Percentiles rank a stretch among this genome's conserved stretches.
Conservation (phyloP, 2,113 vertebrate species). For the Platichthys stellatus region DNA sequence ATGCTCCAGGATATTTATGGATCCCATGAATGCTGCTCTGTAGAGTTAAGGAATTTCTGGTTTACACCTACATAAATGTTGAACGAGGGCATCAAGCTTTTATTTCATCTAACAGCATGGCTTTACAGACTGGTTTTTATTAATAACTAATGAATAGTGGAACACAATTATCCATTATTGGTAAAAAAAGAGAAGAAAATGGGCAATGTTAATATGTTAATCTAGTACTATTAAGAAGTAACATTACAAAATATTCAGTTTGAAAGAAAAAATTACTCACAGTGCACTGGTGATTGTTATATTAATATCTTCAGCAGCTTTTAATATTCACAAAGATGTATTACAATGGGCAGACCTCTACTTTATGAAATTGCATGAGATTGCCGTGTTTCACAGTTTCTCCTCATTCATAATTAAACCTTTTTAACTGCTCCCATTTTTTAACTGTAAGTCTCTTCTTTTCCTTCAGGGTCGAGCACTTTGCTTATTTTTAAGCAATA, state of each 20-base stretch:
- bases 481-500: constrained; percentile 35
- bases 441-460: not conserved
- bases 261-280: not conserved
- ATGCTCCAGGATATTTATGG: constrained; percentile 22
- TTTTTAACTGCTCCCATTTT: constrained; percentile 11
- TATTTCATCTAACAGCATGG: constrained; percentile 46
- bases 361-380: not conserved
- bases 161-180: constrained; percentile 43
- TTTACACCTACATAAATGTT: constrained; percentile 58
- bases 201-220: constrained; percentile 48
- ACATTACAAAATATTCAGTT: not conserved
- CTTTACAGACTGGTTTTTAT: constrained; percentile 8
- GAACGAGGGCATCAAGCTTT: constrained; percentile 51
- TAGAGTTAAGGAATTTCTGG: constrained; percentile 23
- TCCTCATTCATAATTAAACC: constrained; percentile 12
- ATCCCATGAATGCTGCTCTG: constrained; percentile 14
- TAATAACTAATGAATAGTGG: constrained; percentile 34
- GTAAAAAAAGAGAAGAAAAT: constrained; percentile 26
- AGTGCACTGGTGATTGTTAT: not conserved
- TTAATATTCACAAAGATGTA: constrained; percentile 6
- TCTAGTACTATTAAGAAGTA: not conserved
- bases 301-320: constrained; percentile 4
- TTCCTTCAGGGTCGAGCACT: constrained; percentile 11
- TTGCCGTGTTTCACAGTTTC: not conserved
- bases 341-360: not conserved